Percentiles rank a stretch among this genome's conserved stretches.
phyloP scores from a whole-genome alignment of 2,113 vertebrate species.

The Bos taurus region ARS-UCD2.0 NC_037338.1:46249501-46250000 shows the following conservation, averaged over 20 bases:
- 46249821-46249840: not conserved
- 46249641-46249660: not conserved
- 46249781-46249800: not conserved
- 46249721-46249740: not conserved
- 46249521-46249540: not conserved
- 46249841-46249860: not conserved
- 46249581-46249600: not conserved
- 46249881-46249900: not conserved
- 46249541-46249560: not conserved
- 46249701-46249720: not conserved
- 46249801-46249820: not conserved
- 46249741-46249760: not conserved
- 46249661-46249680: not conserved
- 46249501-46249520: not conserved
- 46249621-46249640: not conserved
- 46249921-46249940: not conserved
- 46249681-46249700: not conserved
- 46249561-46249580: not conserved
- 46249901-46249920: not conserved
- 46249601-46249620: not conserved
- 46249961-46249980: not conserved
- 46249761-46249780: not conserved
- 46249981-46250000: not conserved
- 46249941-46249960: not conserved
- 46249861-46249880: not conserved